phyloP scores from a whole-genome alignment of 2,888 invertebrate species.

The Tipula unca region DNA sequence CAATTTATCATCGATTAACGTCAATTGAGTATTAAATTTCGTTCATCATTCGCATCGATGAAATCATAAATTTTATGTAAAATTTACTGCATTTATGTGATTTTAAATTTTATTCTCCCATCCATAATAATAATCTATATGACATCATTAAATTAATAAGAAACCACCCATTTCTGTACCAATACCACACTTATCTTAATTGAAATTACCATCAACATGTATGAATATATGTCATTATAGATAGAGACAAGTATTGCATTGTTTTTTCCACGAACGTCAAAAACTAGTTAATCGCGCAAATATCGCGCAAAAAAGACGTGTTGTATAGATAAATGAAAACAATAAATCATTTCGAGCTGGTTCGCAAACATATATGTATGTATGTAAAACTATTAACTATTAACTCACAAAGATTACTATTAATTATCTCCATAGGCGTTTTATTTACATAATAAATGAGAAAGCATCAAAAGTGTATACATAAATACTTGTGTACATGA shows the following conservation, averaged over 20 bases:
- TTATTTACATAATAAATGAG: neutral
- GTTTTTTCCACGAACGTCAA: neutral
- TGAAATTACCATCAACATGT: neutral
- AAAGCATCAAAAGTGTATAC: neutral
- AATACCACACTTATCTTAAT: neutral
- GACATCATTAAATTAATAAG: too few relatives aligned
- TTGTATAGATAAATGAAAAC: neutral
- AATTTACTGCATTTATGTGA: neutral
- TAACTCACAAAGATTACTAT: neutral
- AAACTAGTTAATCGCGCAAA: neutral
- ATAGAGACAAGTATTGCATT: neutral
- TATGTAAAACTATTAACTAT: neutral
- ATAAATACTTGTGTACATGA: neutral
- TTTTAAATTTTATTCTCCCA: neutral
- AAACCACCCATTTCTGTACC: neutral
- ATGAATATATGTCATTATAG: neutral
- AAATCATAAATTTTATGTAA: neutral
- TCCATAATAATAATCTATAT: neutral
- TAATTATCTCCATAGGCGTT: neutral
- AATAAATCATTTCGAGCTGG: neutral
- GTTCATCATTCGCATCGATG: neutral
- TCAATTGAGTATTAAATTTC: neutral
- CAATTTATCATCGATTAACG: neutral
- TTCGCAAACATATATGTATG: neutral
- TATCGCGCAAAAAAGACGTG: neutral